A percentile compares a stretch with the other conserved stretches of the same genome.
Conservation (phyloP, 2,888 invertebrate genomes). For the Sarcophaga rosellei region DNA sequence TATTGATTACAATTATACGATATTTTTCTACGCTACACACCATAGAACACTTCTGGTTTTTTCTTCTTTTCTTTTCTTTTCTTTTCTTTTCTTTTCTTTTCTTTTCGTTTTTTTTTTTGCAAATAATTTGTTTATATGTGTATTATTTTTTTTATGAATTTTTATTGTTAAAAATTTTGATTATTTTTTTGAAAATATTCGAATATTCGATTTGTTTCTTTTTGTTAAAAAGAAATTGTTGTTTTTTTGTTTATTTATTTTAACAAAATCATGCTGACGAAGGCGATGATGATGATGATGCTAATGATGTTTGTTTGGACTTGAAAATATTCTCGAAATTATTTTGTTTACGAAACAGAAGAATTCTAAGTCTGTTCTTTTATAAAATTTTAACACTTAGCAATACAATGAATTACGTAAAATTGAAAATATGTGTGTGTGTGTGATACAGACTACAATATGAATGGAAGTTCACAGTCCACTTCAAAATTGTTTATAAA, state of each 20-base stretch:
- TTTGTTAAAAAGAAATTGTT: no score
- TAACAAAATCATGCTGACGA: background rate
- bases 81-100: background rate
- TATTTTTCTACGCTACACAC: constrained; percentile 23
- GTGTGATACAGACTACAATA: no score
- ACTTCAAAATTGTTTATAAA: background rate
- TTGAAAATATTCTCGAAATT: background rate
- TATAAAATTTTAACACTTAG: background rate
- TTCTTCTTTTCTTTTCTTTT: constrained; percentile 1
- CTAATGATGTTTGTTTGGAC: background rate
- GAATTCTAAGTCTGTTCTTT: background rate
- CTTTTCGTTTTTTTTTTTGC: background rate
- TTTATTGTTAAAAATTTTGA: background rate
- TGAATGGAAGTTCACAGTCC: background rate
- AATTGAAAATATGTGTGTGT: background rate
- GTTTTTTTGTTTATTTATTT: background rate
- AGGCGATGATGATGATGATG: background rate
- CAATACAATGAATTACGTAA: background rate
- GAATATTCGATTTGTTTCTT: no score
- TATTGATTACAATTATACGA: background rate
- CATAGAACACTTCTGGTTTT: constrained; percentile 8
- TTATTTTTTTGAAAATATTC: background rate
- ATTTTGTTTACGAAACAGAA: background rate
- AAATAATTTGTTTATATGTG: background rate
- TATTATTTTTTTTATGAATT: background rate